Base-by-base conservation (phyloP, 1,140 invertebrate species). In the Cotesia chilonis region DNA sequence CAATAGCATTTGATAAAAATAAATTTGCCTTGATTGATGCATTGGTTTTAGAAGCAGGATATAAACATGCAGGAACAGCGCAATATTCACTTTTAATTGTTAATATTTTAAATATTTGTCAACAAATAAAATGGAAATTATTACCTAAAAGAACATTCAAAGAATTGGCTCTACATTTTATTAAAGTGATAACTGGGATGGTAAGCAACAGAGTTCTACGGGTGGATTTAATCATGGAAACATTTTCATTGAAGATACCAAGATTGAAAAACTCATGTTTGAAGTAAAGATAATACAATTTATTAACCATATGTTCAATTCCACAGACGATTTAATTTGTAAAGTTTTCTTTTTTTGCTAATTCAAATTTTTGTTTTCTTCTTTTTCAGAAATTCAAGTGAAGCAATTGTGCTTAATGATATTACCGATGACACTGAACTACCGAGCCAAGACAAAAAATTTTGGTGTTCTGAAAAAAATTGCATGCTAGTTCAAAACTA, bases 1-100 rank as follows among this genome's bases (percentile, higher is more conserved):
- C 38, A 28, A 12, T 68, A 35, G 12, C 10, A 68, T 55, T 35
- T 14, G 52, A 57, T 14, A 59, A 54, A n/a, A 59, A 64, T 36
- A 7, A 37, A 36, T 14, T 12, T 37, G 35, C 4, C 6, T n/a
- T 64, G 6, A 37, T 37, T n/a, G 14, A 37, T 4, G 61, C 7
- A 64, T 37, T 64, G 12, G 5, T 10, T 35, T 14, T 4, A 12
- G 9, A 17, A 37, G n/a, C 38, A 12, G n/a, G 5, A 36, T 4
- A 17, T 10, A 20, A 9, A 20, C 59, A 61, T 10, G 28, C 6
- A 7, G 10, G 1, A 17, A n/a, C 59, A n/a, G 28, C 6, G 10
- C 9, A 61, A 4, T 10, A 61, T 36, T 61, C 59, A 61, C 4
- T n/a, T 20, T 61, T 61, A 10, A 61, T 61, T 61, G 59, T 61